These are phyloP conservation scores for Trinectes maculatus DNA, from an alignment of 2,113 vertebrate species.

Conservation along the genomic window DNA sequence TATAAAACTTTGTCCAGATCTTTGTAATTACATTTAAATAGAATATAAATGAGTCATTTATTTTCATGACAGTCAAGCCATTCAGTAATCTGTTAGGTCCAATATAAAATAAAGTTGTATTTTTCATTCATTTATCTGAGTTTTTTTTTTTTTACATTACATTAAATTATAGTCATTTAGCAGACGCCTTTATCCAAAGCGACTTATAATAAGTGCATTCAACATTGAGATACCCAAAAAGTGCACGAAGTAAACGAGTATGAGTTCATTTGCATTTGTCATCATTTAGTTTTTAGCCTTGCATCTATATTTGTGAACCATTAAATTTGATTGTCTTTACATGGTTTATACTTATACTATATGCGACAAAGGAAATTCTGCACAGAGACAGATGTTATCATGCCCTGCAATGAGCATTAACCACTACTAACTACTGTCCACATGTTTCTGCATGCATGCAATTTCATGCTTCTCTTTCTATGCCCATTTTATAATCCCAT, in stretches of 20 bases:
- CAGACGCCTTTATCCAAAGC: no score
- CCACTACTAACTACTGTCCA: slow-evolving; percentile 20
- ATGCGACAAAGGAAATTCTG: neutral
- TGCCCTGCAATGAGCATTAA: neutral
- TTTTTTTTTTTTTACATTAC: neutral
- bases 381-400: slow-evolving; percentile 17
- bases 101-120: no score
- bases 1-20: no score
- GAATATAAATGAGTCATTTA: neutral
- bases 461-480: slow-evolving; percentile 24
- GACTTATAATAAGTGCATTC: no score
- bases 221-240: no score
- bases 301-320: no score
- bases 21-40: neutral
- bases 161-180: no score
- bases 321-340: neutral
- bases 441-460: slow-evolving; percentile 15
- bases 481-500: slow-evolving; percentile 21
- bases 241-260: no score
- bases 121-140: neutral
- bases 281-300: no score
- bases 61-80: neutral
- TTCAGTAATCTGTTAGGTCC: no score
- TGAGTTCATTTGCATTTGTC: no score
- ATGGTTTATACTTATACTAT: slow-evolving; percentile 3